Conservation (phyloP, 2,797 vertebrate genomes). For the Amblyopsis hoosieri region DNA sequence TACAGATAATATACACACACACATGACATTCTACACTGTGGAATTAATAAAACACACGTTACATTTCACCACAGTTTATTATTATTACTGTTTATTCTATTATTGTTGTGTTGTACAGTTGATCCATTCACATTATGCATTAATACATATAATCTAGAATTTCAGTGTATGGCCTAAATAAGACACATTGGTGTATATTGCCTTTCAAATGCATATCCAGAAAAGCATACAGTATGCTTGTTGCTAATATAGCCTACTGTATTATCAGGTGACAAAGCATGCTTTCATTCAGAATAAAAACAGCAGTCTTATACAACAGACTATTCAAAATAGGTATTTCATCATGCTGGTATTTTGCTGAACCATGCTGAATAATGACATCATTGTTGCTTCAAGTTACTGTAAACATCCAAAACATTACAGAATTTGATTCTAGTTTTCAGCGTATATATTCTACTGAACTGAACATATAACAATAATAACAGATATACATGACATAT, state of each 20-base stretch:
- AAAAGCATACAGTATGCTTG: no score
- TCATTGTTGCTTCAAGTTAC: constrained; percentile 51
- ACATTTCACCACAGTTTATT: no score
- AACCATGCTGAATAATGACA: constrained; percentile 50
- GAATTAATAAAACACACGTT: no score
- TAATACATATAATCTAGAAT: neutral
- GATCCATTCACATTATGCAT: no score
- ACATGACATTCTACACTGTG: no score
- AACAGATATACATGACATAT: no score
- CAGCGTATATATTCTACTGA: neutral
- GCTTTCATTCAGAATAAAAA: neutral
- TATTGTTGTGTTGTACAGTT: no score
- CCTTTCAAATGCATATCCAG: no score
- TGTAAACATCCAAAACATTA: neutral
- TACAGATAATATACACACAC: no score
- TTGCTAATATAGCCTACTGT: neutral
- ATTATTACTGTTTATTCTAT: no score
- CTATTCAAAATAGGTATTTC: constrained; percentile 68
- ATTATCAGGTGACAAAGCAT: neutral
- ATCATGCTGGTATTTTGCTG: constrained; percentile 74
- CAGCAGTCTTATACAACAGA: constrained; percentile 12
- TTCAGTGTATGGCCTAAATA: neutral
- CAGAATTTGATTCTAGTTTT: neutral
- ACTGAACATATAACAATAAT: neutral
- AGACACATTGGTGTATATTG: no score